Percentiles rank a stretch among this genome's conserved stretches.
Evolutionary conservation across 1,140 invertebrate species (phyloP).

Genomic region (Polyergus mexicanus): DNA sequence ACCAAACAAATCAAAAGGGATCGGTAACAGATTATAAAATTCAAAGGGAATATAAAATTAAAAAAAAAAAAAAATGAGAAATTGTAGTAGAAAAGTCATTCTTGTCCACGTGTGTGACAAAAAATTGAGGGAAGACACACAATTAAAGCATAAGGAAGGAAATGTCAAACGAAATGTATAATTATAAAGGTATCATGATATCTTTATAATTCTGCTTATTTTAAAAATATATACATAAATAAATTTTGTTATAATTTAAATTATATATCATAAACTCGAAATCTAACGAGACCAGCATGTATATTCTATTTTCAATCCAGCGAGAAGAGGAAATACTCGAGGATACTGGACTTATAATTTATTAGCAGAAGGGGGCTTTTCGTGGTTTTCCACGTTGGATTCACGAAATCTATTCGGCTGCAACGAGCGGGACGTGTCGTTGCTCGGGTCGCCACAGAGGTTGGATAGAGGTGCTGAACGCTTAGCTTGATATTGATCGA

Average conservation of each 20-base stretch:
- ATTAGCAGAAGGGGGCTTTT: not conserved
- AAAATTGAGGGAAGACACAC: not conserved
- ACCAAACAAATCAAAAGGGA: too few species aligned
- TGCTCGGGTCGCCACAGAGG: slow-evolving; percentile 53
- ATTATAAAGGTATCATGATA: not conserved
- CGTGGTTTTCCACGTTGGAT: slow-evolving; percentile 35
- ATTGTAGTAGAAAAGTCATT: not conserved
- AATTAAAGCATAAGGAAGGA: not conserved
- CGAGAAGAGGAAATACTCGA: too few species aligned
- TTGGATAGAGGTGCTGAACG: slow-evolving; percentile 72
- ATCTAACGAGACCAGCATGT: not conserved
- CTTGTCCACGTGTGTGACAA: not conserved
- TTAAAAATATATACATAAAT: not conserved
- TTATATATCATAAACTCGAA: too few species aligned
- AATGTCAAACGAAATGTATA: not conserved
- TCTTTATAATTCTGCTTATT: not conserved
- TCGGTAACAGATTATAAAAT: not conserved
- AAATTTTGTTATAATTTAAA: too few species aligned
- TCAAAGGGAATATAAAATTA: not conserved
- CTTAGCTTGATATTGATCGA: slow-evolving; percentile 83
- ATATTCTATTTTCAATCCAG: not conserved
- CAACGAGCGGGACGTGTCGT: slow-evolving; percentile 57
- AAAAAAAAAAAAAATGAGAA: not conserved
- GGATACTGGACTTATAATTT: not conserved
- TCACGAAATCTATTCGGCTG: slow-evolving; percentile 57